Evolutionary conservation across 2,113 vertebrate species (phyloP).

Genomic region (Leptodactylus fuscus): DNA sequence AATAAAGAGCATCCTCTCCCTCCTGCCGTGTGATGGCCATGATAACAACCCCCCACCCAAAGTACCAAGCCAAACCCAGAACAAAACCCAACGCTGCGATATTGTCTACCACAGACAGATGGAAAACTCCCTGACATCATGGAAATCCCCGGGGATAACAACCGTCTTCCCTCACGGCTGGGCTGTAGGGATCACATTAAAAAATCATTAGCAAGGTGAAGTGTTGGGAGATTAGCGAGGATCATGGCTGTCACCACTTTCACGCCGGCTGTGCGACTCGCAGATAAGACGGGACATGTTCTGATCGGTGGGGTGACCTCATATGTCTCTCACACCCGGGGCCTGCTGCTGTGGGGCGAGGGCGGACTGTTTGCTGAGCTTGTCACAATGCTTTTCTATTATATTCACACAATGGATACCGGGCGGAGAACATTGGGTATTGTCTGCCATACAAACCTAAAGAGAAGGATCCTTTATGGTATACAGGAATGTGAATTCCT

Average conservation of each 20-base stretch:
- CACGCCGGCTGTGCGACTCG: not conserved
- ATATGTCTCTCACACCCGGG: slow-evolving; percentile 6
- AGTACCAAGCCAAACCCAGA: not conserved
- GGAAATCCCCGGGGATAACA: not conserved
- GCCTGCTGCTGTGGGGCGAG: not conserved
- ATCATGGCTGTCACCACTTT: slow-evolving; percentile 25
- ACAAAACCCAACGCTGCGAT: not conserved
- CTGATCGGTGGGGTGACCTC: slow-evolving; percentile 30
- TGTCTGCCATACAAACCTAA: not conserved
- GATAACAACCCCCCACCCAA: too few relatives aligned
- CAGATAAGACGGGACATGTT: slow-evolving; percentile 36
- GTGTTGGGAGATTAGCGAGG: slow-evolving; percentile 21
- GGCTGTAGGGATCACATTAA: slow-evolving; percentile 18
- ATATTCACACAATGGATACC: not conserved
- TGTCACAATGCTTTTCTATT: not conserved
- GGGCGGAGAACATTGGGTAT: not conserved
- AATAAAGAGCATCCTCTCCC: too few relatives aligned
- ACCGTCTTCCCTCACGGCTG: not conserved
- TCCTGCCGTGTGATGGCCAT: too few relatives aligned
- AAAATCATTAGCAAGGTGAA: slow-evolving; percentile 19
- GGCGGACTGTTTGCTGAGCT: not conserved
- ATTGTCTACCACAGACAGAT: not conserved
- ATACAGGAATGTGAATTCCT: not conserved
- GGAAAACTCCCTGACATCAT: slow-evolving; percentile 19
- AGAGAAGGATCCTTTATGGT: not conserved